A percentile compares a stretch with the other conserved stretches of the same genome.
Conservation (phyloP, 2,888 invertebrate species). For the Ferdinandea cuprea region DNA sequence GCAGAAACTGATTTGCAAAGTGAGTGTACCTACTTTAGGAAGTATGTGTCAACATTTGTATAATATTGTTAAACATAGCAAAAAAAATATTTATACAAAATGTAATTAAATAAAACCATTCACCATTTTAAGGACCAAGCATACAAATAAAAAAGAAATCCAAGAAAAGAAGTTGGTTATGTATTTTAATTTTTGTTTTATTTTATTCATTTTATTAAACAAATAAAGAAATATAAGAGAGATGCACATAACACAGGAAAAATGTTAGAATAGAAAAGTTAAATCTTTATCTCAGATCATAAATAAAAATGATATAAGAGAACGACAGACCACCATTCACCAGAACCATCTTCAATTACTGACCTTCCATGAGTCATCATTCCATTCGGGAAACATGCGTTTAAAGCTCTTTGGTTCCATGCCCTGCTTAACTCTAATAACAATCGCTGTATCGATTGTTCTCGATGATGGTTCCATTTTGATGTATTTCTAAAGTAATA, state of each 20-base stretch:
- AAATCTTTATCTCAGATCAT: constrained; percentile 13
- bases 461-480: constrained; percentile 87
- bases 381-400: constrained; percentile 90
- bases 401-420: constrained; percentile 90
- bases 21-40: no score
- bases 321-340: constrained; percentile 19
- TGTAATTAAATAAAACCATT: no score
- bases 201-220: constrained; percentile 23
- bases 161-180: constrained; percentile 3
- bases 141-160: constrained; percentile 16
- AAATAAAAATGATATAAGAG: constrained; percentile 7
- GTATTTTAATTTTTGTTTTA: no score
- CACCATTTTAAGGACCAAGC: no score
- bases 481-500: constrained; percentile 87
- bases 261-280: not conserved
- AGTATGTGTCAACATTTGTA: no score
- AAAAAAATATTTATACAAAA: constrained; percentile 25
- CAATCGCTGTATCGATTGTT: constrained; percentile 86
- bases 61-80: no score
- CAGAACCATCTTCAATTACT: constrained; percentile 79
- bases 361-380: constrained; percentile 87
- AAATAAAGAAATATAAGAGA: constrained; percentile 26
- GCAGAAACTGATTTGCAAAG: no score
- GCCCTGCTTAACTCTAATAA: constrained; percentile 89
- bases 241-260: constrained; percentile 11